A percentile compares a stretch with the other conserved stretches of the same genome.
phyloP scores from a whole-genome alignment of 2,888 invertebrate genomes.

The Rhopalosiphum nymphaeae region DNA sequence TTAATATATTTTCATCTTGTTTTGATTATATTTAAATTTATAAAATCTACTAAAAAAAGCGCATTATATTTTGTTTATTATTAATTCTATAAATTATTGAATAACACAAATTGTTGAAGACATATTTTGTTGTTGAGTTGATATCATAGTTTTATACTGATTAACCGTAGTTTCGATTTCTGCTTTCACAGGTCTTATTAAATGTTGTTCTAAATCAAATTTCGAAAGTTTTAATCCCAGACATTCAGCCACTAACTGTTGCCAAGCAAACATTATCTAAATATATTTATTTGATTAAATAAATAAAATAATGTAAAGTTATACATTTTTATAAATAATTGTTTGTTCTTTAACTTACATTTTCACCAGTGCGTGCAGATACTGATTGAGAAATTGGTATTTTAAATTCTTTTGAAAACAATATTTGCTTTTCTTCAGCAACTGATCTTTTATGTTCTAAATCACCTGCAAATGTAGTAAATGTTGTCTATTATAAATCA shows the following conservation, averaged over 20 bases:
- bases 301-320: background rate
- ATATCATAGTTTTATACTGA: slow-evolving; percentile 43
- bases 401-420: slow-evolving; percentile 77
- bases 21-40: background rate
- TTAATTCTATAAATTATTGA: background rate
- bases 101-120: slow-evolving; percentile 42
- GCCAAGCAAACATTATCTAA: slow-evolving; percentile 78
- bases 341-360: slow-evolving; percentile 71
- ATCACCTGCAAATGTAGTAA: slow-evolving; percentile 71
- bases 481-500: background rate
- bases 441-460: slow-evolving; percentile 81
- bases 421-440: slow-evolving; percentile 76
- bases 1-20: background rate
- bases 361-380: slow-evolving; percentile 82
- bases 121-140: slow-evolving; percentile 33
- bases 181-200: slow-evolving; percentile 74
- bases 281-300: slow-evolving; percentile 11
- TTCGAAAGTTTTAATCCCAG: slow-evolving; percentile 77
- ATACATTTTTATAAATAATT: background rate
- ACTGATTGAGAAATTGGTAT: slow-evolving; percentile 72
- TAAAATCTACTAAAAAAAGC: background rate
- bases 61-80: background rate
- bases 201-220: slow-evolving; percentile 77
- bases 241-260: slow-evolving; percentile 79
- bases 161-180: slow-evolving; percentile 57